Percentiles rank a stretch among this genome's conserved stretches.
Evolutionary conservation across 2,797 vertebrate species (phyloP).

Genomic region (Rhinophrynus dorsalis): DNA sequence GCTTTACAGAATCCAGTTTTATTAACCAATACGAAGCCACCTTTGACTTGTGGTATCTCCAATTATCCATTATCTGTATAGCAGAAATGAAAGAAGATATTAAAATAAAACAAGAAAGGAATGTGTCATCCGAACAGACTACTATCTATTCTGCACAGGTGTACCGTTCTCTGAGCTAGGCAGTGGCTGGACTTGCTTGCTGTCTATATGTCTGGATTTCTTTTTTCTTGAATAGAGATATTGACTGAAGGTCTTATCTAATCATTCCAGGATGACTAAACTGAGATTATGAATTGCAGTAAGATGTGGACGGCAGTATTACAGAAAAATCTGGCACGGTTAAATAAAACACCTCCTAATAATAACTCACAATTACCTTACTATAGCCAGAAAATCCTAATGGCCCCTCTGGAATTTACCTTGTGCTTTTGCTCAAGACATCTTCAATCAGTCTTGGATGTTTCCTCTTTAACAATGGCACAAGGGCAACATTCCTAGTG

Average conservation of each 20-base stretch:
- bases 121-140: background rate
- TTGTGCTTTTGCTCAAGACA: too few relatives aligned
- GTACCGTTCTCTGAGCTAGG: background rate
- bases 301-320: background rate
- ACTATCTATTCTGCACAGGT: background rate
- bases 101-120: background rate
- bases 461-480: too few relatives aligned
- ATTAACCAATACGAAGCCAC: slow-evolving; percentile 96
- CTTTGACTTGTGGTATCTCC: slow-evolving; percentile 96
- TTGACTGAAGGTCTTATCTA: slow-evolving; percentile 6
- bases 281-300: background rate
- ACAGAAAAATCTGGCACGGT: background rate
- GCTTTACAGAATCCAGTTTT: slow-evolving; percentile 93
- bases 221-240: slow-evolving; percentile 2
- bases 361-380: too few relatives aligned
- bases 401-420: too few relatives aligned
- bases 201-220: background rate
- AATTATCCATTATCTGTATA: slow-evolving; percentile 91
- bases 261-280: slow-evolving; percentile 1
- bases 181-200: background rate
- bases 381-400: too few relatives aligned
- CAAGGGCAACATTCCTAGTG: too few relatives aligned
- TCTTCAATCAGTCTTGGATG: too few relatives aligned
- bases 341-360: too few relatives aligned
- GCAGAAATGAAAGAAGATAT: slow-evolving; percentile 40